These are phyloP conservation scores for Hyperoplus immaculatus DNA, from an alignment of 2,797 vertebrate species.

Conservation along the genomic window DNA sequence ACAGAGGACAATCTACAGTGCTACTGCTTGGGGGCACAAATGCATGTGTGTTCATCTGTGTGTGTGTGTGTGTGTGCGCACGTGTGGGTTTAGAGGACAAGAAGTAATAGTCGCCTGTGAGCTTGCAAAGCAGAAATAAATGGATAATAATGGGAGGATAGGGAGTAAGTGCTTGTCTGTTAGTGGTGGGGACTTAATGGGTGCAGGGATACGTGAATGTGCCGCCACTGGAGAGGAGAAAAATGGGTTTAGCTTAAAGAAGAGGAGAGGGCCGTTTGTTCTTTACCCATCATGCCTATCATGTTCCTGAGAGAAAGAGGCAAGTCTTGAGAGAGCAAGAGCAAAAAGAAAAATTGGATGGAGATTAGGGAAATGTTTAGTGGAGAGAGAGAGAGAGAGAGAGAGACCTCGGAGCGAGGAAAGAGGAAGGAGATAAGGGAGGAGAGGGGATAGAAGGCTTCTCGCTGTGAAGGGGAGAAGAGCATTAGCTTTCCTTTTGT, in stretches of 20 bases:
- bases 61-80: constrained; percentile 17
- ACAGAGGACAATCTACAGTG: constrained; percentile 20
- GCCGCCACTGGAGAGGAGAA: constrained; percentile 42
- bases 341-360: constrained; percentile 26
- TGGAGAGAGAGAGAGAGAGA: constrained; percentile 19
- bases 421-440: constrained; percentile 41
- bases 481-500: constrained; percentile 61
- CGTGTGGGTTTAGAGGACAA: not conserved
- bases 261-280: constrained; percentile 23
- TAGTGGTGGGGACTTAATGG: constrained; percentile 44
- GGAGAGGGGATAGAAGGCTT: constrained; percentile 47
- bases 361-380: constrained; percentile 54
- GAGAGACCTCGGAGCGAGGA: constrained; percentile 29
- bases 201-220: constrained; percentile 20
- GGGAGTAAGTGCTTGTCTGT: constrained; percentile 25
- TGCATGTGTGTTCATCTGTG: constrained; percentile 35
- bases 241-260: constrained; percentile 30
- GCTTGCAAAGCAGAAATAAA: constrained; percentile 39
- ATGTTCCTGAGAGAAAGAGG: constrained; percentile 25
- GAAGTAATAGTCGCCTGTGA: constrained; percentile 33
- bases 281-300: constrained; percentile 12
- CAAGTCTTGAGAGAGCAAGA: constrained; percentile 18
- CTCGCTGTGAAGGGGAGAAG: constrained; percentile 47
- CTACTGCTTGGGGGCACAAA: constrained; percentile 26
- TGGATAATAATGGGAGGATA: constrained; percentile 27